phyloP scores from a whole-genome alignment of 2,797 vertebrate species.

The Falco biarmicus region DNA sequence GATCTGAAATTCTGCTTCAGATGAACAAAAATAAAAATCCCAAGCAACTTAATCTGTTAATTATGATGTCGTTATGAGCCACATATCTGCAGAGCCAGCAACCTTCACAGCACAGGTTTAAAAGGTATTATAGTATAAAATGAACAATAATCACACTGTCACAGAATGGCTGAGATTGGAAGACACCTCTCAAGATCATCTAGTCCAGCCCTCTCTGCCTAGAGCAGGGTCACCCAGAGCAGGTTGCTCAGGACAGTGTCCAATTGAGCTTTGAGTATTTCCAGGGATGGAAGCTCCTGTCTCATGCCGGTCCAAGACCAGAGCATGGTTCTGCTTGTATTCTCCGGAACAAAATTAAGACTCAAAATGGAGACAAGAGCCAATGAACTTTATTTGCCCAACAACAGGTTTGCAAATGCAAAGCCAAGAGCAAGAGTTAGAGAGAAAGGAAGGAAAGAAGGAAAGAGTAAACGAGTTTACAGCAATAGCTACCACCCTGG shows the following conservation, averaged over 20 bases:
- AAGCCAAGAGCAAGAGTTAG: too few relatives aligned
- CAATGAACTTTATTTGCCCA: too few relatives aligned
- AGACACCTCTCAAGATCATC: neutral
- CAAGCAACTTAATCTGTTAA: neutral
- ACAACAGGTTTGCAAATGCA: too few relatives aligned
- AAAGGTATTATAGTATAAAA: neutral
- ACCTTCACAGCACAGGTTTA: neutral
- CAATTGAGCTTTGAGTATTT: accelerated
- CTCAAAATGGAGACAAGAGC: too few relatives aligned
- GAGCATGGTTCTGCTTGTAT: too few relatives aligned
- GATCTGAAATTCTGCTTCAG: neutral
- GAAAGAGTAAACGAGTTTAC: too few relatives aligned
- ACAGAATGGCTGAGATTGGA: neutral
- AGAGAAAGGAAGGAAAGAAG: too few relatives aligned
- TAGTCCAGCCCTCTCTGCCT: neutral
- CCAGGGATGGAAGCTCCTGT: neutral
- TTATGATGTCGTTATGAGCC: neutral
- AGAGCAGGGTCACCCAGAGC: too few relatives aligned
- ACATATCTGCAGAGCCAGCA: neutral
- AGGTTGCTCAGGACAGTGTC: neutral
- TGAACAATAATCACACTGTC: neutral
- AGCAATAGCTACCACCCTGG: too few relatives aligned
- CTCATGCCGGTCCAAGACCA: too few relatives aligned
- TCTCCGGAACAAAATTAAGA: too few relatives aligned
- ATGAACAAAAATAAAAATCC: neutral